Conservation (phyloP, 2,113 vertebrate genomes). For the Callorhinus ursinus region DNA sequence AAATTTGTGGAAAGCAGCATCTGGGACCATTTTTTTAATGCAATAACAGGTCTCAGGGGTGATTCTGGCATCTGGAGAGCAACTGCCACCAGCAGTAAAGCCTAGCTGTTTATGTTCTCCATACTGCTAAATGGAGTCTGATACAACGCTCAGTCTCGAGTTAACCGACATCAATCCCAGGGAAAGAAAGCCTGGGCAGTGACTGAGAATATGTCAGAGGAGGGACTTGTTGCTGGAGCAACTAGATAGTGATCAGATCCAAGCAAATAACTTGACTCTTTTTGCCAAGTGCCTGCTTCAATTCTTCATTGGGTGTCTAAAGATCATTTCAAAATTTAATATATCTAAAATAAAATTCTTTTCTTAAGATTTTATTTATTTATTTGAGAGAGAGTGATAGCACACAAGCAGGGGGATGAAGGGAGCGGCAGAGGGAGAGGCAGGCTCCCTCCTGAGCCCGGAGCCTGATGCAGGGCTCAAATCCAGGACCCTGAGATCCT, state of each 20-base stretch:
- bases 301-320: background rate
- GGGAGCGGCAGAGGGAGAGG: background rate
- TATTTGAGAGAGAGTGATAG: background rate
- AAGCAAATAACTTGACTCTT: background rate
- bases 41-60: background rate
- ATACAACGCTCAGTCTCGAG: background rate
- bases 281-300: background rate
- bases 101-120: background rate
- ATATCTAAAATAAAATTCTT: background rate
- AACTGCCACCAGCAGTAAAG: background rate
- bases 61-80: conserved; percentile 17
- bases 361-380: background rate
- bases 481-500: background rate
- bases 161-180: background rate
- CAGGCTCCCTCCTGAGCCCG: background rate
- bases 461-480: background rate
- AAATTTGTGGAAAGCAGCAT: background rate
- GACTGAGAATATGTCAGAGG: background rate
- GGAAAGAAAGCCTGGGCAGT: background rate
- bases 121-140: background rate
- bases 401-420: too few species aligned
- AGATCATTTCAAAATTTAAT: background rate
- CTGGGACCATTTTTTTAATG: conserved; percentile 19
- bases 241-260: background rate
- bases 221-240: background rate